A percentile compares a stretch with the other conserved stretches of the same genome.
Evolutionary conservation across 2,113 vertebrate genomes (phyloP).

Genomic region (Elachura formosa): DNA sequence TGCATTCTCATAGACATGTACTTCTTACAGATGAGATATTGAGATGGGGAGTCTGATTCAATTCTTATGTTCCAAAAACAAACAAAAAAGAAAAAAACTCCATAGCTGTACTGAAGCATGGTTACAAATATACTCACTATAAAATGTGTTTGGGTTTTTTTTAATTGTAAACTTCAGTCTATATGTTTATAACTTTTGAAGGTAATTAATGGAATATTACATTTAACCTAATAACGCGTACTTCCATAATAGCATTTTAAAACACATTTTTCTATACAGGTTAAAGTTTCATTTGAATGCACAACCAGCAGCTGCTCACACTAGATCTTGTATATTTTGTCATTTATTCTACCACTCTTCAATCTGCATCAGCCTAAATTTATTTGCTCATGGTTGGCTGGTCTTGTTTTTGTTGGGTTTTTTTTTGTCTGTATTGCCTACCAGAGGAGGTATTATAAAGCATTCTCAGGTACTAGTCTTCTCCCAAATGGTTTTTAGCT

Average conservation of each 20-base stretch:
- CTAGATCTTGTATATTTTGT: background rate
- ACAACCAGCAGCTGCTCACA: background rate
- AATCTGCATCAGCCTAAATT: background rate
- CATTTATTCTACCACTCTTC: background rate
- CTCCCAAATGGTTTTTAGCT: background rate
- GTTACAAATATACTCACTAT: background rate
- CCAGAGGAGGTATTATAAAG: background rate
- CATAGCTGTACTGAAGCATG: background rate
- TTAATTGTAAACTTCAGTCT: background rate
- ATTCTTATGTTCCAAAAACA: background rate
- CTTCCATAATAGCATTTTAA: background rate
- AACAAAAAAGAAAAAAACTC: background rate
- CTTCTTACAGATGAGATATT: background rate
- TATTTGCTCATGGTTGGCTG: background rate
- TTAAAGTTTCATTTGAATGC: background rate
- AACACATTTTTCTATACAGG: background rate
- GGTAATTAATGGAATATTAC: background rate
- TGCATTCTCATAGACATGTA: background rate
- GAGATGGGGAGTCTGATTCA: background rate
- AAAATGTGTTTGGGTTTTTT: background rate
- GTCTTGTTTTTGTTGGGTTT: background rate
- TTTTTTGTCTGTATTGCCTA: background rate
- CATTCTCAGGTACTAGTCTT: background rate
- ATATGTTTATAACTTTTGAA: background rate
- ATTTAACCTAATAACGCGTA: background rate